Evolutionary conservation across 2,797 vertebrate species (phyloP).

Genomic region (Zonotrichia albicollis): DNA sequence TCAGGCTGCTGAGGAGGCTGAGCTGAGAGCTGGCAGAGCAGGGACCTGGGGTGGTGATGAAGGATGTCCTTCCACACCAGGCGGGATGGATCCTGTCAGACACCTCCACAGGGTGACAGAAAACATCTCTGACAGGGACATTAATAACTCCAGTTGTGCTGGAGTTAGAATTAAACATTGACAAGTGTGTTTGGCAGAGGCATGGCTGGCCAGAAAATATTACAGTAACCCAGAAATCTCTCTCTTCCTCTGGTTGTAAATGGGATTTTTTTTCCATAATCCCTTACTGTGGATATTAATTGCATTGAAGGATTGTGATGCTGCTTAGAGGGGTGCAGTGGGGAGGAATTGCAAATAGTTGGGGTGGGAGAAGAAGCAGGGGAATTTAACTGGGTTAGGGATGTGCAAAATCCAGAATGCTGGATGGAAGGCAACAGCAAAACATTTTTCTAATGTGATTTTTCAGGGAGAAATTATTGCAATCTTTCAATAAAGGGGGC

Average conservation of each 20-base stretch:
- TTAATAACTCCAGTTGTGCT: not conserved
- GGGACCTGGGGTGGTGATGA: not conserved
- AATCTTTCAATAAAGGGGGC: not conserved
- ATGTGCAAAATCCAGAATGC: not conserved
- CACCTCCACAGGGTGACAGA: not conserved
- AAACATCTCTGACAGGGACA: not conserved
- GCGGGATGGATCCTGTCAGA: not conserved
- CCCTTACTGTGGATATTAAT: not conserved
- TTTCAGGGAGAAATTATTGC: fast-evolving
- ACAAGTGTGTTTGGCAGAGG: fast-evolving
- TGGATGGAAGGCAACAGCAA: not conserved
- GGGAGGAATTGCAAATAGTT: not conserved
- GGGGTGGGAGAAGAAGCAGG: not conserved
- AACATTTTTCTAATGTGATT: not conserved
- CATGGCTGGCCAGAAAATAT: not conserved
- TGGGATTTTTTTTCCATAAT: not conserved
- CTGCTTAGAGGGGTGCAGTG: not conserved
- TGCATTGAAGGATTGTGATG: not conserved
- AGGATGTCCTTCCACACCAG: not conserved
- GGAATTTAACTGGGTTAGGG: not conserved
- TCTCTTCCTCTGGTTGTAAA: not conserved
- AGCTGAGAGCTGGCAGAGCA: not conserved
- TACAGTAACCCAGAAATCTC: not conserved
- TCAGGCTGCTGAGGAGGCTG: not conserved
- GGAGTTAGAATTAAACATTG: not conserved